phyloP scores from a whole-genome alignment of 1,140 invertebrate species.

The Drosophila nigrodunni region DNA sequence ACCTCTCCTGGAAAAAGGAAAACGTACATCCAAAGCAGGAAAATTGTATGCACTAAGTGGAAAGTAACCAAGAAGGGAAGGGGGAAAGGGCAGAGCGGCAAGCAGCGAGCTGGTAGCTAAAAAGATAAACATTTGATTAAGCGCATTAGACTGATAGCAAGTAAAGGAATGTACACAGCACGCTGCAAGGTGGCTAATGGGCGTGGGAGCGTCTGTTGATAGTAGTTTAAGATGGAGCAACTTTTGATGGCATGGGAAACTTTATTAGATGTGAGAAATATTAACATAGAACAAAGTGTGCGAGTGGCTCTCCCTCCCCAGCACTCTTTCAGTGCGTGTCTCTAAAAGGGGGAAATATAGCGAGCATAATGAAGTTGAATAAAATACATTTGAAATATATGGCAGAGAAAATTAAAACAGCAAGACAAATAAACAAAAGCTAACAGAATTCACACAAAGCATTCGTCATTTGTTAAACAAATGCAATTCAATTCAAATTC shows the following conservation, averaged over 20 bases:
- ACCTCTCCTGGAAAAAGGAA: constrained; percentile 9
- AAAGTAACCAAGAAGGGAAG: not conserved
- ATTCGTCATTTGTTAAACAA: constrained; percentile 5
- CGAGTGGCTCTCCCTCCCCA: not conserved
- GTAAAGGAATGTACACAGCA: constrained; percentile 7
- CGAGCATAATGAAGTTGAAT: constrained; percentile 48
- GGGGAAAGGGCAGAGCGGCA: not conserved
- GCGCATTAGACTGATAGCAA: constrained; percentile 60
- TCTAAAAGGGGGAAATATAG: not conserved
- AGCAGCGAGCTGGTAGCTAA: constrained; percentile 12
- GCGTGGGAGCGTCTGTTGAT: constrained; percentile 33
- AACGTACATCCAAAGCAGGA: not conserved
- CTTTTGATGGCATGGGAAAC: constrained; percentile 56
- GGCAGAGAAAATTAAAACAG: not conserved
- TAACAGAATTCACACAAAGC: not conserved
- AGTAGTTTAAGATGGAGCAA: constrained; percentile 51
- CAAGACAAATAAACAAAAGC: not conserved
- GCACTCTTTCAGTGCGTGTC: no score
- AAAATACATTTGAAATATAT: constrained; percentile 72
- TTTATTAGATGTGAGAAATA: constrained; percentile 79
- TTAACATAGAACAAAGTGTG: constrained; percentile 54
- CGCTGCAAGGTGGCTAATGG: constrained; percentile 41
- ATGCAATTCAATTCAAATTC: not conserved
- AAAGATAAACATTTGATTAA: constrained; percentile 82
- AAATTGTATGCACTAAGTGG: not conserved